Base-by-base conservation (phyloP, 2,888 invertebrate genomes). In the Tetragonisca angustula region DNA sequence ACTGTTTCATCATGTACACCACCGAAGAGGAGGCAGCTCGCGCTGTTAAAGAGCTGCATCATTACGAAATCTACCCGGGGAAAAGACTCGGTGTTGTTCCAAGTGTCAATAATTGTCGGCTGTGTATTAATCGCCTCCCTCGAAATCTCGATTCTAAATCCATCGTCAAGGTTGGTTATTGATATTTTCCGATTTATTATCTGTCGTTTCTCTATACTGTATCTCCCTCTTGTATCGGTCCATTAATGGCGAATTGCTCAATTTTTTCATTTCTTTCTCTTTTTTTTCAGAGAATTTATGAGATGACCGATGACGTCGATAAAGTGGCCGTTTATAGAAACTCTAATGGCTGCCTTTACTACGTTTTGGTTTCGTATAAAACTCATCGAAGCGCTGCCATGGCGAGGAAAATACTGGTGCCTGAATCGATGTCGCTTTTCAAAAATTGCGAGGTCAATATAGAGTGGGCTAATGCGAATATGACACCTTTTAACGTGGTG, bases 81-180 rank as follows among this genome's bases (percentile, higher is more conserved):
- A 95, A 96, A 93, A 95, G 95, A 86, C 95, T 98, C 72, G 97
- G 97, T 13, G 97, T 97, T 17, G 96, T 97, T 69, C 95, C 95
- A 32, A 97, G 97, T 67, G 96, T 97, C 68, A 97, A 98, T 94
- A 97, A 98, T 94, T 97, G 97, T 91, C 96, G 97, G 74, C 95
- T 98, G 76, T 97, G 96, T 93, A 95, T 97, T 4, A 90, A 91
- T 0, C 90, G 91, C 4, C 54, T 94, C 17, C 93, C 94, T 0
- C 17, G 52, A 0, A n/a, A 86, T 17, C 79, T 93, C 0, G 65
- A 84, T 9, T 79, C 92, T 0, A 73, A 79, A 36, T 85, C 89
- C 17, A 88, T 92, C 15, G 77, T 92, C 4, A 87, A 80, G 85
- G 93, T 93, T 65, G 1, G 64, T 82, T 21, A 4, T 36, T 36